Evolutionary conservation across 2,888 invertebrate genomes (phyloP), one percentile per base, ranked within the genome.

Genomic region (Scaptomyza reducta): DNA sequence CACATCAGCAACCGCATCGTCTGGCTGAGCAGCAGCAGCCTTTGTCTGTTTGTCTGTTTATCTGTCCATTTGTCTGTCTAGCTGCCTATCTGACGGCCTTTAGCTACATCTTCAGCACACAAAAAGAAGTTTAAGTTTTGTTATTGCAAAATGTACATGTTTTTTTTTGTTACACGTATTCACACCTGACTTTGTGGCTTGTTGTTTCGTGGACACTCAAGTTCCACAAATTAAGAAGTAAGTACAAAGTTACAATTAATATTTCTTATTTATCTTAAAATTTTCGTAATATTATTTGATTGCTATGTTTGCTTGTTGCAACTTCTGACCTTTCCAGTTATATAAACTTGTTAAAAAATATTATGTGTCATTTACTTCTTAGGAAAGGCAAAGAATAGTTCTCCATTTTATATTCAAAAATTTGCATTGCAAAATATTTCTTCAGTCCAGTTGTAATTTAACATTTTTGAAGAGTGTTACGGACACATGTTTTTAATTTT

Each of bases 71-170:
- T 64, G 58, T 73, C 67, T 64, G 59, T 53, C 66, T 67, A 47
- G 27, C 38, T 64, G 61, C 40, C 63, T 70, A 66, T 74, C 70
- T 70, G 66, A 50, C 72, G 71, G 70, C 83, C 82, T 84, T 78
- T 62, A 49, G 75, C 63, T 53, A 63, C 68, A 62, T 80, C 74
- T 71, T 58, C 40, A 46, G 61, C 46, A 55, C 38, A 56, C 53
- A 11, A 40, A 54, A 42, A 66, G 68, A 61, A 64, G 60, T 10
- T 55, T 47, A 69, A 53, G 61, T 60, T 63, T 82, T 67, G 59
- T 55, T 74, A 61, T 83, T 86, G 83, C 81, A 82, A 86, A 83
- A 86, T 61, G 4, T 83, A 70, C 77, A 71, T 71, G 83, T 51
- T 70, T 64, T 53, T 64, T 50, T 49, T 59, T 46, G 27, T 54